Conservation (phyloP, 2,113 vertebrate genomes). For the Sander vitreus region DNA sequence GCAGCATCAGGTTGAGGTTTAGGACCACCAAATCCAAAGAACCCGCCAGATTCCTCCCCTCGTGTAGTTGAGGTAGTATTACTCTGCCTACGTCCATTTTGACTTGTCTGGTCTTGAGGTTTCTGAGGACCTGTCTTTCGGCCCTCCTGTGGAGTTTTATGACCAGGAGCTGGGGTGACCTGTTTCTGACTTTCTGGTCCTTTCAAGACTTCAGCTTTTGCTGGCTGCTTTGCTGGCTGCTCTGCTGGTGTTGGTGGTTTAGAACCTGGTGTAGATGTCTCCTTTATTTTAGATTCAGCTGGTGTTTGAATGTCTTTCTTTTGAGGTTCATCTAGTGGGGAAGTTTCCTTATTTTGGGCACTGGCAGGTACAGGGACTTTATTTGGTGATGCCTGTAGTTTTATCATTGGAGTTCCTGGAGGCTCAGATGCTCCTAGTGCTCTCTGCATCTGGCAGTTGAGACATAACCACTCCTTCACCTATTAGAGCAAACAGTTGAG, state of each 20-base stretch:
- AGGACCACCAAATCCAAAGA: constrained; percentile 76
- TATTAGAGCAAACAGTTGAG: constrained; percentile 62
- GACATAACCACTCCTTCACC: constrained; percentile 95
- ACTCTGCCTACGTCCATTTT: constrained; percentile 72
- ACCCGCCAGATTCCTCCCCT: constrained; percentile 82
- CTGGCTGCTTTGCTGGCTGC: constrained; percentile 74
- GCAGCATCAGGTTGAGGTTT: constrained; percentile 64
- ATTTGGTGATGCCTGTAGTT: constrained; percentile 77
- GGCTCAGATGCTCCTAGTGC: constrained; percentile 87
- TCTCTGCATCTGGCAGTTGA: constrained; percentile 96
- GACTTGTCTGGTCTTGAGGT: constrained; percentile 62
- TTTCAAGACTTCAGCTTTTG: constrained; percentile 77
- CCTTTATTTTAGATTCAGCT: constrained; percentile 51
- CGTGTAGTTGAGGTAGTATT: constrained; percentile 75
- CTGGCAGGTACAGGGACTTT: constrained; percentile 63
- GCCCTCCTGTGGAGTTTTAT: constrained; percentile 45
- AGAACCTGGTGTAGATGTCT: constrained; percentile 55
- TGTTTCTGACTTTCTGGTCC: constrained; percentile 48
- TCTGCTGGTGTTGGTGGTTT: constrained; percentile 42
- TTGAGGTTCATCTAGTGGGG: constrained; percentile 38
- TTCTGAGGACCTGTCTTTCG: constrained; percentile 67
- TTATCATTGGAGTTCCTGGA: constrained; percentile 76
- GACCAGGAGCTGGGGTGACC: constrained; percentile 29
- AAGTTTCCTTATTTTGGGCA: constrained; percentile 62
- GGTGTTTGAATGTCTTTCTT: constrained; percentile 67